These are phyloP conservation scores for Urocolius indicus DNA, from an alignment of 2,113 vertebrate species.

Conservation along the genomic window DNA sequence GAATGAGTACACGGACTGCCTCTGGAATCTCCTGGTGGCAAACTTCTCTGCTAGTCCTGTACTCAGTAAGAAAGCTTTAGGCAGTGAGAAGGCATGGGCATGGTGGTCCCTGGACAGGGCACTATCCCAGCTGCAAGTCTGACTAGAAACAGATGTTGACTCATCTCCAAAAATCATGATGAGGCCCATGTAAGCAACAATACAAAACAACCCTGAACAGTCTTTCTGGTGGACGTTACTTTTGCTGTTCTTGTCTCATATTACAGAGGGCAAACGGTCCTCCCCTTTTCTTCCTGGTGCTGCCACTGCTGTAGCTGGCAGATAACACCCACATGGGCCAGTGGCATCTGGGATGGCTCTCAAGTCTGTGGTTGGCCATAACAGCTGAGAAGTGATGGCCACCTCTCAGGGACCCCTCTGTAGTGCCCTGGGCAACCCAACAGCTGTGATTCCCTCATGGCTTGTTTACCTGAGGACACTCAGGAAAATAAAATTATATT, in stretches of 20 bases:
- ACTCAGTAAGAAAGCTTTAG: not conserved
- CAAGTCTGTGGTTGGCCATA: fast-evolving
- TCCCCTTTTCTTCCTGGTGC: not conserved
- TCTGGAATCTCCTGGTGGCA: not conserved
- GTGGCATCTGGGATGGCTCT: not conserved
- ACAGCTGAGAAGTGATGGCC: not conserved
- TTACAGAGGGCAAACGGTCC: fast-evolving
- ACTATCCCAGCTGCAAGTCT: not conserved
- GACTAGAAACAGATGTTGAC: not conserved
- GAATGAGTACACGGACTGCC: fast-evolving
- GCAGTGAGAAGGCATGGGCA: not conserved
- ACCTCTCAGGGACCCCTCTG: not conserved
- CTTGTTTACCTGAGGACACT: not conserved
- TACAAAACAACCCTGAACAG: not conserved
- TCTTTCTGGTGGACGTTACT: not conserved
- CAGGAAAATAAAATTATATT: not conserved
- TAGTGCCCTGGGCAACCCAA: not conserved
- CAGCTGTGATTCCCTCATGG: fast-evolving
- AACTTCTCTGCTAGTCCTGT: not conserved
- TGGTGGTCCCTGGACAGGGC: not conserved
- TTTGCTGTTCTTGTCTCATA: not conserved
- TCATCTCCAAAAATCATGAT: not conserved
- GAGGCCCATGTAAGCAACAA: not conserved
- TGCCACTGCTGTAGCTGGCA: not conserved
- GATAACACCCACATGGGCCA: not conserved